Percentiles rank a stretch among this genome's conserved stretches.
Conservation (phyloP, 2,113 vertebrate species). For the Rhinogobius similis region DNA sequence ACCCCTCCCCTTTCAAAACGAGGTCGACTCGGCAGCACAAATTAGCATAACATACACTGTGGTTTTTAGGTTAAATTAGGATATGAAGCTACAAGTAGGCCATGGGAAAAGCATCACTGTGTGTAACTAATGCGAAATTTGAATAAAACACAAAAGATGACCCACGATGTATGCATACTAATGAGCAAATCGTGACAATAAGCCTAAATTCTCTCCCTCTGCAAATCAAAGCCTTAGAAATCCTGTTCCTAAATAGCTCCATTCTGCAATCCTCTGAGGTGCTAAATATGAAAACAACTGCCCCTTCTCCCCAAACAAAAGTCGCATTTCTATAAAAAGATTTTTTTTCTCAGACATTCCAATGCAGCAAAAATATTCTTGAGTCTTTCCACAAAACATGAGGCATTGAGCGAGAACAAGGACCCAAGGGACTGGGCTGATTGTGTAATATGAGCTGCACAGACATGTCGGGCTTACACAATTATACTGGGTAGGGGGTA, state of each 20-base stretch:
- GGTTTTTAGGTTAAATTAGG: background rate
- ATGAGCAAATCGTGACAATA: conserved; percentile 53
- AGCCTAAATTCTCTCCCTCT: conserved; percentile 60
- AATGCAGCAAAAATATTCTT: conserved; percentile 56
- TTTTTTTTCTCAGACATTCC: conserved; percentile 70
- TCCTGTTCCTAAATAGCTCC: conserved; percentile 53
- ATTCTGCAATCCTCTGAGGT: conserved; percentile 63
- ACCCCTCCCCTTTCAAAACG: background rate
- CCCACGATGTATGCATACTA: conserved; percentile 29
- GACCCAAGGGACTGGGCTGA: conserved; percentile 40
- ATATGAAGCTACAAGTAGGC: conserved; percentile 33
- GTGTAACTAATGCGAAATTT: conserved; percentile 46
- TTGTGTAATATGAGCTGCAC: conserved; percentile 23
- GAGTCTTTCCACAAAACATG: conserved; percentile 14
- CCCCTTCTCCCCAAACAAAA: conserved; percentile 35
- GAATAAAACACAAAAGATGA: conserved; percentile 51
- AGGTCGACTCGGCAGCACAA: background rate
- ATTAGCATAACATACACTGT: background rate
- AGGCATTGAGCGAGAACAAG: conserved; percentile 6
- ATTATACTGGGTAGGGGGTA: conserved; percentile 30
- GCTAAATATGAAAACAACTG: conserved; percentile 58
- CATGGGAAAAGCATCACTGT: conserved; percentile 58
- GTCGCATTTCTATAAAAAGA: conserved; percentile 67
- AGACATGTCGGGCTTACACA: conserved; percentile 26
- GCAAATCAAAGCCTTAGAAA: conserved; percentile 46